These are phyloP conservation scores for Oryctolagus cuniculus DNA, from an alignment of 2,113 vertebrate genomes.

Conservation along the genomic window mOryCun1.1 NC_091445.1:66194001-66194500, in stretches of 20 bases:
- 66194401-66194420: background rate
- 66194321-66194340: background rate
- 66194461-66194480: background rate
- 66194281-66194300: background rate
- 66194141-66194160: slow-evolving; percentile 63
- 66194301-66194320: background rate
- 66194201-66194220: slow-evolving; percentile 20
- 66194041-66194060: slow-evolving; percentile 49
- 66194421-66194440: background rate
- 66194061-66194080: slow-evolving; percentile 36
- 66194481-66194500: background rate
- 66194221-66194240: background rate
- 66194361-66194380: background rate
- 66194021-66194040: slow-evolving; percentile 66
- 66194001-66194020: slow-evolving; percentile 54
- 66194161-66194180: slow-evolving; percentile 59
- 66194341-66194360: background rate
- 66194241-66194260: background rate
- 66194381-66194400: background rate
- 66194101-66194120: slow-evolving; percentile 49
- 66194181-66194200: slow-evolving; percentile 42
- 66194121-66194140: slow-evolving; percentile 52
- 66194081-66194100: slow-evolving; percentile 5
- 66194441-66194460: background rate
- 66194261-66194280: background rate